phyloP scores from a whole-genome alignment of 1,140 invertebrate genomes.

The fruit fly (Drosophila melanogaster) region Release_6_plus_ISO1_MT NC_004354.4:1532501-1533000 shows the following conservation, averaged over 20 bases:
- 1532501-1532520: no score
- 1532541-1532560: not conserved
- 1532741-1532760: slow-evolving; percentile 13
- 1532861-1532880: slow-evolving; percentile 35
- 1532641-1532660: not conserved
- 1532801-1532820: slow-evolving; percentile 57
- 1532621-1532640: not conserved
- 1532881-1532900: not conserved
- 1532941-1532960: not conserved
- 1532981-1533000: slow-evolving; percentile 44
- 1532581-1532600: not conserved
- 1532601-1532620: no score
- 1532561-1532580: not conserved
- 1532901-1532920: not conserved
- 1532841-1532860: slow-evolving; percentile 65
- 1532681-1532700: slow-evolving; percentile 64
- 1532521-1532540: no score
- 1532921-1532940: no score
- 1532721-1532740: not conserved
- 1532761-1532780: slow-evolving; percentile 1
- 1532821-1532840: slow-evolving; percentile 80
- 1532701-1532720: slow-evolving; percentile 62
- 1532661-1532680: slow-evolving; percentile 4
- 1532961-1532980: slow-evolving; percentile 12
- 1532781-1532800: not conserved